A percentile compares a stretch with the other conserved stretches of the same genome.
These are phyloP conservation scores for Prosopocoilus inquinatus DNA, from an alignment of 2,888 invertebrate species.

Conservation along the genomic window DNA sequence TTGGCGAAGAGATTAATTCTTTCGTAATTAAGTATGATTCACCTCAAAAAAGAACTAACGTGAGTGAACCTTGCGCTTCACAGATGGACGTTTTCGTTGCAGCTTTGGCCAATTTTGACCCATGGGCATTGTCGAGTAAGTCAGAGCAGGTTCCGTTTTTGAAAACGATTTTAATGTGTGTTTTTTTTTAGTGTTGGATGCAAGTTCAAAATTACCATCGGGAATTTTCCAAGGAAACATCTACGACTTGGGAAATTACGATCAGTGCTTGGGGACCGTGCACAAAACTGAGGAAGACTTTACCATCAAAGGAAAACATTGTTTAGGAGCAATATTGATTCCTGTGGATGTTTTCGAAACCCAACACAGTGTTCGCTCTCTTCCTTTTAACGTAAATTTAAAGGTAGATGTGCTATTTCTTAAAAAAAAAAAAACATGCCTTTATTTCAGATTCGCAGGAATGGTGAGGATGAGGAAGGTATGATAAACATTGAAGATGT, in stretches of 20 bases:
- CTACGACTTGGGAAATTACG: slow-evolving; percentile 24
- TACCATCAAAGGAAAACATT: slow-evolving; percentile 15
- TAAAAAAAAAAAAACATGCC: too few relatives aligned
- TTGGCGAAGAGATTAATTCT: too few relatives aligned
- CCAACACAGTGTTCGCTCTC: too few relatives aligned
- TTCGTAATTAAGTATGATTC: too few relatives aligned
- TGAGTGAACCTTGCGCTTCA: neutral
- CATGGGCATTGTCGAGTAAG: neutral
- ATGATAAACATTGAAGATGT: too few relatives aligned
- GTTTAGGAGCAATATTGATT: neutral
- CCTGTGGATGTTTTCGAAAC: too few relatives aligned
- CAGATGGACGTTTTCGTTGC: neutral
- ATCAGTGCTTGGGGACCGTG: slow-evolving; percentile 21
- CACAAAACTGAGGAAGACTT: neutral
- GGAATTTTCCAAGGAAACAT: slow-evolving; percentile 25
- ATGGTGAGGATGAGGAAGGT: too few relatives aligned
- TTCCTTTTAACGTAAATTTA: too few relatives aligned
- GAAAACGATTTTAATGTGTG: too few relatives aligned
- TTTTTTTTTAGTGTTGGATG: slow-evolving; percentile 23
- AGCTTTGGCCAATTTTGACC: neutral
- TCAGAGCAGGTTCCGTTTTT: neutral
- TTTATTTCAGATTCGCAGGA: too few relatives aligned
- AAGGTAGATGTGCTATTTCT: too few relatives aligned
- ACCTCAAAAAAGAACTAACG: too few relatives aligned
- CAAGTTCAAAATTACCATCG: slow-evolving; percentile 24